Evolutionary conservation across 2,113 vertebrate species (phyloP), one percentile per base, ranked within the genome.

Genomic region (Corydoras sp.): DNA sequence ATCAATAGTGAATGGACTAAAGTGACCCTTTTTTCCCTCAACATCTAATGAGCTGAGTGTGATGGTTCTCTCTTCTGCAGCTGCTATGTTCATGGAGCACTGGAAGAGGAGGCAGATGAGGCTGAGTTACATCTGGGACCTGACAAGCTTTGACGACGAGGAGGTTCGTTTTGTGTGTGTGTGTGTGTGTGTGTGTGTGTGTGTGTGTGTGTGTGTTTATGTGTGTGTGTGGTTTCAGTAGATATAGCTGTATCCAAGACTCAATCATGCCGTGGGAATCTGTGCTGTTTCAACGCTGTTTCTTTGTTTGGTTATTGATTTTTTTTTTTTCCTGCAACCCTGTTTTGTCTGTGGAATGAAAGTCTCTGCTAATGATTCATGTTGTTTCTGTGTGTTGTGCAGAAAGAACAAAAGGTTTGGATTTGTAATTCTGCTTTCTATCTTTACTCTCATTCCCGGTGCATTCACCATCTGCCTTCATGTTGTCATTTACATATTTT

Each of bases 81-180:
- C 96, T 9, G 92, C 95, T 80, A 94, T 93, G 66, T 99, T 99
- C 77, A 96, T 98, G 97, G 97, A 99, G 70, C 95, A 99, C 84
- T 99, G 97, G 97, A 99, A 99, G 81, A 90, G 97, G 85, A 93
- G 93, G 58, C 97, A 99, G 88, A 98, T 98, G 94, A 81, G 95
- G 58, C 93, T 99, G 43, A 97, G 95, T 85, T 99, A 98, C 78
- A 84, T 86, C 84, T 99, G 97, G 97, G 95, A 97, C 89, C 87
- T 98, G 83, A 95, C 93, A 0, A 92, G 92, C 74, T 94, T 95
- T 59, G 95, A 98, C 82, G 96, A 98, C 62, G 92, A 96, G 74
- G 91, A 94, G 93, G 95, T 98, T 81, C 89, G 88, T 79, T 13
- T 3, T 13, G 4, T 2, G 35, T 1, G 35, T 43, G 35, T 43